Percentiles rank a stretch among this genome's conserved stretches.
Evolutionary conservation across 2,888 invertebrate species (phyloP).

Genomic region (Hemithea aestivaria): DNA sequence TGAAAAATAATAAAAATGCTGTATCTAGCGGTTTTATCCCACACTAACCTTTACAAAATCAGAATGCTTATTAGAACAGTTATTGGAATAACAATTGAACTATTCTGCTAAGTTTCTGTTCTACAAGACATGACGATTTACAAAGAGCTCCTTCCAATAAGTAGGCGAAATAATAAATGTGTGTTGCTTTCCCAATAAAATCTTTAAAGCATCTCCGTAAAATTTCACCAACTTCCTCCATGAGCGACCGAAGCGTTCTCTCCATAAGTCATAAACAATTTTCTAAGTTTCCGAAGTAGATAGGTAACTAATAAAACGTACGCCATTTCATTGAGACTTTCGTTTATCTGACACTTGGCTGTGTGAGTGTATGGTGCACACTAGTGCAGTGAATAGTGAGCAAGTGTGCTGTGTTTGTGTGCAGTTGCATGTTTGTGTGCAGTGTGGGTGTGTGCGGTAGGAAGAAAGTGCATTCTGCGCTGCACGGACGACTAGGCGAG

Average conservation of each 20-base stretch:
- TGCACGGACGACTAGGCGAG: conserved; percentile 61
- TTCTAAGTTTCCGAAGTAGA: conserved; percentile 23
- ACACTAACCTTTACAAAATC: too few relatives aligned
- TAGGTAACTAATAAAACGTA: conserved; percentile 20
- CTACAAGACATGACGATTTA: too few relatives aligned
- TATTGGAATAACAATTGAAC: too few relatives aligned
- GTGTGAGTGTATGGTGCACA: conserved; percentile 15
- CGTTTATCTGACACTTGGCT: conserved; percentile 16
- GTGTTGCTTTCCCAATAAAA: too few relatives aligned
- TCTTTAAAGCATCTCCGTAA: not conserved
- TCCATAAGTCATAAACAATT: conserved; percentile 17
- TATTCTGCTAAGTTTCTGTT: too few relatives aligned
- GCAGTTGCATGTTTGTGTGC: conserved; percentile 23
- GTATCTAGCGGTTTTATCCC: too few relatives aligned
- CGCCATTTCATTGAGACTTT: conserved; percentile 28
- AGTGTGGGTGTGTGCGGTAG: conserved; percentile 34
- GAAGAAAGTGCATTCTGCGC: conserved; percentile 76
- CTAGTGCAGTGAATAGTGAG: conserved; percentile 3
- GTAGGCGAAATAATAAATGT: too few relatives aligned
- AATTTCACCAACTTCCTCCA: conserved; percentile 12
- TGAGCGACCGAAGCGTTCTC: conserved; percentile 15
- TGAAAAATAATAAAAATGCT: too few relatives aligned
- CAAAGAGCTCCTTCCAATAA: too few relatives aligned
- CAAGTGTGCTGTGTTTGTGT: conserved; percentile 10
- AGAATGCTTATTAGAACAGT: too few relatives aligned